Evolutionary conservation across 2,113 vertebrate species (phyloP), one percentile per base, ranked within the genome.

Genomic region (Solea solea): DNA sequence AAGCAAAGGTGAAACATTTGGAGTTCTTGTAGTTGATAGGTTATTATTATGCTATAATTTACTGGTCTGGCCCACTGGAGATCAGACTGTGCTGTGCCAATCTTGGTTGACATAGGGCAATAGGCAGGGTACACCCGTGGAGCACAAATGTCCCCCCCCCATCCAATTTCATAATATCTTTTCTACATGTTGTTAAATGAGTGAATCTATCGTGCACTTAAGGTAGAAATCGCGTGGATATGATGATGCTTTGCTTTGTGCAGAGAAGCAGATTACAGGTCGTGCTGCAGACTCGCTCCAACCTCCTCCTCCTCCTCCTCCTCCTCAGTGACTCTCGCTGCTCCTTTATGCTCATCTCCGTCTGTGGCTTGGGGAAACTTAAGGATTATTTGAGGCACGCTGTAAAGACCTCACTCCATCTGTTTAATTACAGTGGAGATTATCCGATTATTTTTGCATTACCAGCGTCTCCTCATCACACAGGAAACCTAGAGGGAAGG

Each of bases 351-450:
- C 75, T 73, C 78, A 80, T 81, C 81, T 83, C 69, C 61, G 61
- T 52, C 78, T 69, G 55, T 59, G 64, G 74, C 79, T 82, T 54
- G 45, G 65, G 74, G 87, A 56, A 86, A 82, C 51, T 78, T 59
- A 61, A 72, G 79, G 79, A 73, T 89, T 91, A 90, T 90, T 85
- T 81, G 62, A 86, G 76, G 81, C 63, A 46, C 72, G 81, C 68
- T 82, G 83, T 86, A 90, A 90, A 92, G 88, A 85, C 86, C 88
- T 90, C 67, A 73, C 88, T 92, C 91, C 92, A 94, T 93, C 91
- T 94, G 92, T 94, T 93, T 92, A 92, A 93, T 93, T 93, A 92
- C 76, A 86, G 85, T 78, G 84, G 81, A 91, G 91, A 92, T 91
- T 93, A 92, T 74, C 81, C 86, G 91, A 92, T 93, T 92, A 93